Conservation (phyloP, 2,888 invertebrate genomes). For the Xestobium rufovillosum region DNA sequence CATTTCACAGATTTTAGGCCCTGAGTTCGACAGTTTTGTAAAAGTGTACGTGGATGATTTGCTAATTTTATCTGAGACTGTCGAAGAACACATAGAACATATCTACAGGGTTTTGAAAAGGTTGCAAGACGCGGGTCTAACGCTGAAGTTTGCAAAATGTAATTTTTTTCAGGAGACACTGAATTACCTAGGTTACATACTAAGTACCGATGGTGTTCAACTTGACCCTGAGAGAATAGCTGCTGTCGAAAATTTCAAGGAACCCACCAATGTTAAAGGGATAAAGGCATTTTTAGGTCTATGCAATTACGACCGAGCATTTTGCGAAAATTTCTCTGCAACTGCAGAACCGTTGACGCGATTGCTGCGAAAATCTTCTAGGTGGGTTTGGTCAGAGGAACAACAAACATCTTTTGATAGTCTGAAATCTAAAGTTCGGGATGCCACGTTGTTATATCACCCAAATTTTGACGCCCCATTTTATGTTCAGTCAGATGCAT, state of each 20-base stretch:
- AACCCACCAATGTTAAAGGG: constrained; percentile 17
- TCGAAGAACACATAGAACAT: constrained; percentile 18
- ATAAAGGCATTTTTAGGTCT: constrained; percentile 19
- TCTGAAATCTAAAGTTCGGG: too few species aligned
- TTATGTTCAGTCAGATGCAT: too few species aligned
- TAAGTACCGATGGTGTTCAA: constrained; percentile 19
- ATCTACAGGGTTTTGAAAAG: constrained; percentile 16
- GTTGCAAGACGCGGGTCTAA: constrained; percentile 18
- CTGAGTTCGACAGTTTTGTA: constrained; percentile 16
- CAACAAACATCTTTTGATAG: too few species aligned
- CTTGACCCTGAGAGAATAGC: constrained; percentile 21
- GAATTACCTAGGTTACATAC: constrained; percentile 23
- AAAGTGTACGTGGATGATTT: constrained; percentile 20
- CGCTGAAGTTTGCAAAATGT: constrained; percentile 22
- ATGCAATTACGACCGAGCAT: constrained; percentile 18
- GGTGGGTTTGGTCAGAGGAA: too few species aligned
- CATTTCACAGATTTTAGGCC: constrained; percentile 17
- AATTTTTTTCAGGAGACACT: constrained; percentile 19
- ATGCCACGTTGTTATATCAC: too few species aligned
- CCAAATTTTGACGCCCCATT: too few species aligned
- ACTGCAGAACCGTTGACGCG: too few species aligned
- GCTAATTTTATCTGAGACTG: constrained; percentile 16
- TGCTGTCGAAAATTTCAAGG: constrained; percentile 19
- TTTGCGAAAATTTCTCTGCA: constrained; percentile 9
- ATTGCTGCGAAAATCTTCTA: too few species aligned